These are phyloP conservation scores for Drosophila takahashii DNA, from an alignment of 1,140 invertebrate genomes.

Conservation along the genomic window DNA sequence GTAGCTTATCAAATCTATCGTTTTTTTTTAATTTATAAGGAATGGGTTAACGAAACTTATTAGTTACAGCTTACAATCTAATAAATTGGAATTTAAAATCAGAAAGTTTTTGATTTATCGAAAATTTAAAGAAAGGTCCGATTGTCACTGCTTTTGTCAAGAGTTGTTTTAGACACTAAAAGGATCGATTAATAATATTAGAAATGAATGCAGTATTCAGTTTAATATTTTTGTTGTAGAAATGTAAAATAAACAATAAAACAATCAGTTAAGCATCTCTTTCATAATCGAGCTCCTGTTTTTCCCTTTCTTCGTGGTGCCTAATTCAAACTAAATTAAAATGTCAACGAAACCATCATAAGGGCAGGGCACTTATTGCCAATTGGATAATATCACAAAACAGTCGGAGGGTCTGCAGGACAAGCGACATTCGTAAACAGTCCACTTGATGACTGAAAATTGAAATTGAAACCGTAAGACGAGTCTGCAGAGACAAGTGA, in stretches of 20 bases:
- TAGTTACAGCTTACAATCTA: too few relatives aligned
- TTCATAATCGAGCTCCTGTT: background rate
- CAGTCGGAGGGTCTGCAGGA: constrained; percentile 5
- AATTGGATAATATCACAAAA: constrained; percentile 20
- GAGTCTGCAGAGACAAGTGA: constrained; percentile 18
- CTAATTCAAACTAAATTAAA: constrained; percentile 76
- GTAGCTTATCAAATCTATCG: too few relatives aligned
- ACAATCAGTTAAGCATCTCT: background rate
- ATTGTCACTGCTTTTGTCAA: too few relatives aligned
- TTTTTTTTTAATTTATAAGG: too few relatives aligned
- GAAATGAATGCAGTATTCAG: too few relatives aligned
- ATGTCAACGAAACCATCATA: constrained; percentile 59
- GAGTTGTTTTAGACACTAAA: too few relatives aligned
- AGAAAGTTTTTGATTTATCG: too few relatives aligned
- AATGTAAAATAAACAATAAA: constrained; percentile 11
- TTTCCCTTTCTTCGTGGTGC: constrained; percentile 17
- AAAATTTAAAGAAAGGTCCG: too few relatives aligned
- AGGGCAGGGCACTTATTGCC: constrained; percentile 29
- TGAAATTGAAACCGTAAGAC: constrained; percentile 71
- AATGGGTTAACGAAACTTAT: too few relatives aligned
- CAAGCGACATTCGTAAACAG: constrained; percentile 54
- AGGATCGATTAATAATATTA: too few relatives aligned
- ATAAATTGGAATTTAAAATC: too few relatives aligned
- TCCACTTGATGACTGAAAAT: constrained; percentile 72
- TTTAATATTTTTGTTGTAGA: too few relatives aligned